Conservation (phyloP, 2,797 vertebrate species). For the Notamacropus eugenii region DNA sequence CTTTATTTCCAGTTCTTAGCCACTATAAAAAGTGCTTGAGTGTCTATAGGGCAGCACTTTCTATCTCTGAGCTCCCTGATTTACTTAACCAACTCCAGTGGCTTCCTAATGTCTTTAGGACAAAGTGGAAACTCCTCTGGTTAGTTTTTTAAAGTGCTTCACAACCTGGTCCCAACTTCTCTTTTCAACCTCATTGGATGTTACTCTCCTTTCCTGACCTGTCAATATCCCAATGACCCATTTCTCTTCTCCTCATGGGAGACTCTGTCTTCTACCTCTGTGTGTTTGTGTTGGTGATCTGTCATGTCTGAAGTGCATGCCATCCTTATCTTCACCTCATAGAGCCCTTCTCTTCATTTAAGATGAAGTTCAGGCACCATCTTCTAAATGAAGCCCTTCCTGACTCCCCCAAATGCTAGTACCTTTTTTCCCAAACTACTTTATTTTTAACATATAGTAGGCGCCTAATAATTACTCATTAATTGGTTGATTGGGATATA, state of each 20-base stretch:
- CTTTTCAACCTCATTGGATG: neutral
- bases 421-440: too few relatives aligned
- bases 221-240: neutral
- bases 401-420: too few relatives aligned
- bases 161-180: neutral
- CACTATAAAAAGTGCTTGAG: neutral
- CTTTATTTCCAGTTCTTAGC: neutral
- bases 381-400: too few relatives aligned
- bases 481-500: too few relatives aligned
- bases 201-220: neutral
- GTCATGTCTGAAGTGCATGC: too few relatives aligned
- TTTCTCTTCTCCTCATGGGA: neutral
- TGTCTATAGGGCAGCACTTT: neutral
- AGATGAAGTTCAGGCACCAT: too few relatives aligned
- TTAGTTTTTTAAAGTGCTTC: neutral
- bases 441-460: too few relatives aligned
- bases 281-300: neutral
- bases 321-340: too few relatives aligned
- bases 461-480: too few relatives aligned
- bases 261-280: neutral
- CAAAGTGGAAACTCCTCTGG: neutral
- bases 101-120: neutral
- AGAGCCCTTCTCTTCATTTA: too few relatives aligned
- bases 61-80: neutral
- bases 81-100: neutral